phyloP scores from a whole-genome alignment of 2,888 invertebrate genomes.

The Andrena minutula region DNA sequence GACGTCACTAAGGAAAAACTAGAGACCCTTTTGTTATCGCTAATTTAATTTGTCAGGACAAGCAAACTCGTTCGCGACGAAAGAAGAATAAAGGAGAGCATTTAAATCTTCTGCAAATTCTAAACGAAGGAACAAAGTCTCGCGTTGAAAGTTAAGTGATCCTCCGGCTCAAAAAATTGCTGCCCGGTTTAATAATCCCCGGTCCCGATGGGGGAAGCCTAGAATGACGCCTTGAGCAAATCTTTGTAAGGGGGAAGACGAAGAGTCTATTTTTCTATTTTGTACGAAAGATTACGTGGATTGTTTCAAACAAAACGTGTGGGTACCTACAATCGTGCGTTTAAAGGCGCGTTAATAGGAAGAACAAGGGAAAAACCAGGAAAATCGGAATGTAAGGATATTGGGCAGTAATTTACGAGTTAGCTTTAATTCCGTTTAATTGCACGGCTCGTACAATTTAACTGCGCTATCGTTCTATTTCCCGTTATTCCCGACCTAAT shows the following conservation, averaged over 20 bases:
- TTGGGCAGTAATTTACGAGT: neutral
- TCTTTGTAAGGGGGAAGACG: neutral
- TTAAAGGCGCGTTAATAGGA: neutral
- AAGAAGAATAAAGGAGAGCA: neutral
- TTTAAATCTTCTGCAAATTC: slow-evolving; percentile 1
- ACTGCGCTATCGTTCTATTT: neutral
- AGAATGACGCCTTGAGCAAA: neutral
- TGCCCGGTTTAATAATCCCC: neutral
- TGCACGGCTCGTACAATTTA: neutral
- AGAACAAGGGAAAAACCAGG: neutral
- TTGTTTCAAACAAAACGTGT: neutral
- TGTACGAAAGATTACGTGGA: neutral
- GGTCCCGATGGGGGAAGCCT: neutral
- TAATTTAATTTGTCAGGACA: slow-evolving; percentile 4
- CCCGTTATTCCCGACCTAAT: slow-evolving; percentile 6
- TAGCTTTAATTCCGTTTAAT: slow-evolving; percentile 13
- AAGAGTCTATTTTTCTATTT: neutral
- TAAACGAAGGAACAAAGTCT: neutral
- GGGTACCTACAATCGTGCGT: neutral
- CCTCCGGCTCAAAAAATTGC: neutral
- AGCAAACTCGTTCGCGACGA: neutral
- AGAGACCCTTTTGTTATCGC: neutral
- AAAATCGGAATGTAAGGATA: neutral
- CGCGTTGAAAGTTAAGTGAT: neutral
- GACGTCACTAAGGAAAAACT: neutral